These are phyloP conservation scores for Dipodomys merriami DNA, from an alignment of 2,113 vertebrate genomes.

Conservation along the genomic window DNA sequence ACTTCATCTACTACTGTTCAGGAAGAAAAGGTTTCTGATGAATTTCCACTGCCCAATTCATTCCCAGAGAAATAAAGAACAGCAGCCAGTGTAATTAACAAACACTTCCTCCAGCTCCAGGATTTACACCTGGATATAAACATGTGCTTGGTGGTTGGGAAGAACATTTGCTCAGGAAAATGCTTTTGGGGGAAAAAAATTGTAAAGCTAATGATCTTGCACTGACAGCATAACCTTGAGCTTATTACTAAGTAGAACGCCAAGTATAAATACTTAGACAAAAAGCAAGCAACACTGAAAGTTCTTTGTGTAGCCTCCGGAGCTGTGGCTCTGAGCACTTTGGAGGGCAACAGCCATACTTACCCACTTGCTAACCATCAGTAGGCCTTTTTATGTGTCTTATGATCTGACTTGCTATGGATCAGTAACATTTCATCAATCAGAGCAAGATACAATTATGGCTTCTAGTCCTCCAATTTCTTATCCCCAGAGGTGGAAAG, in stretches of 20 bases:
- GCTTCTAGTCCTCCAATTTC: constrained; percentile 13
- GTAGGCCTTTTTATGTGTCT: constrained; percentile 53
- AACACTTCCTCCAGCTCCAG: constrained; percentile 38
- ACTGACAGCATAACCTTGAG: constrained; percentile 74
- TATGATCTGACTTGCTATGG: constrained; percentile 59
- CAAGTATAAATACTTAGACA: constrained; percentile 62
- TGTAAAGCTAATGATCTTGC: constrained; percentile 77
- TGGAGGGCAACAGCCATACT: constrained; percentile 52
- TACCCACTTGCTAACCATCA: constrained; percentile 19
- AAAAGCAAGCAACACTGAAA: constrained; percentile 36
- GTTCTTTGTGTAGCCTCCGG: constrained; percentile 30
- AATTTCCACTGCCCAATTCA: constrained; percentile 53
- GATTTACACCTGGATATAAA: constrained; percentile 78
- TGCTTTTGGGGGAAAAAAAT: constrained; percentile 64
- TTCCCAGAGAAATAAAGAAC: constrained; percentile 58
- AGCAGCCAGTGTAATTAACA: constrained; percentile 66
- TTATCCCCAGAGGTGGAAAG: constrained; percentile 39
- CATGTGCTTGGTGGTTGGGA: constrained; percentile 32
- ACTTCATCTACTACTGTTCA: constrained; percentile 50
- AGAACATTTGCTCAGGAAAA: constrained; percentile 72
- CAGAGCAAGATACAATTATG: constrained; percentile 38
- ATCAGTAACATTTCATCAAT: constrained; percentile 42
- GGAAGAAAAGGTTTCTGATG: constrained; percentile 70
- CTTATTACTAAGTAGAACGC: constrained; percentile 57
- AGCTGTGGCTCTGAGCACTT: neutral